These are phyloP conservation scores for Macroramphosus scolopax DNA, from an alignment of 2,797 vertebrate species.

Conservation along the genomic window DNA sequence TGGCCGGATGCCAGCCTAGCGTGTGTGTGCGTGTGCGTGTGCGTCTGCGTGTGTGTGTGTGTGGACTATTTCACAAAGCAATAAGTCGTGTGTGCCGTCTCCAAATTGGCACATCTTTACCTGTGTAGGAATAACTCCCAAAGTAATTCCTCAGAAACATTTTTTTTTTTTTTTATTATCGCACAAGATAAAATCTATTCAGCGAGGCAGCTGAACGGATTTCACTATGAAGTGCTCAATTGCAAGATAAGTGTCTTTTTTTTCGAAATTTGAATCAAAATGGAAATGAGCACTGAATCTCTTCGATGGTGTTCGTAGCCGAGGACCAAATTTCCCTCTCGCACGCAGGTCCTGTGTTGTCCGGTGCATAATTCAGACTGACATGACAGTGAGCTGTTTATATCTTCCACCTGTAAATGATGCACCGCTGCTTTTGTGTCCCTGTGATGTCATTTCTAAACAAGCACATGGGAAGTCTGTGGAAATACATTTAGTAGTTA, in stretches of 20 bases:
- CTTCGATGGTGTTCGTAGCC: conserved; percentile 49
- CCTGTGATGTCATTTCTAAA: conserved; percentile 23
- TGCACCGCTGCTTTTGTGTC: conserved; percentile 40
- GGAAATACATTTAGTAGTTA: conserved; percentile 28
- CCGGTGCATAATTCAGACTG: conserved; percentile 53
- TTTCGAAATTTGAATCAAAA: conserved; percentile 58
- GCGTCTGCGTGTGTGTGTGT: conserved; percentile 6
- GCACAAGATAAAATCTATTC: conserved; percentile 36
- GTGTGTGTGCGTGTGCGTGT: too few species aligned
- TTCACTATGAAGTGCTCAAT: conserved; percentile 37
- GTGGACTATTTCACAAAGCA: conserved; percentile 5
- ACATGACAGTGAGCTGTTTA: conserved; percentile 65
- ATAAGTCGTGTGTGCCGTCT: conserved; percentile 17
- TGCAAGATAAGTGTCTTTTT: conserved; percentile 34
- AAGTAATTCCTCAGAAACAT: conserved; percentile 12
- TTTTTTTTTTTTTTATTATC: conserved; percentile 34
- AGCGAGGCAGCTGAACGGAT: conserved; percentile 45
- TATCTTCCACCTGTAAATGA: conserved; percentile 53
- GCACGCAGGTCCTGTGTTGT: conserved; percentile 32
- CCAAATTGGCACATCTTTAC: conserved; percentile 7
- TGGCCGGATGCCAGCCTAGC: conserved; percentile 11
- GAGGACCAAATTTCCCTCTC: conserved; percentile 62
- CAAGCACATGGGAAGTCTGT: conserved; percentile 4
- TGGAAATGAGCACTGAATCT: conserved; percentile 69
- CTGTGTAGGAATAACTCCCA: conserved; percentile 1